These are phyloP conservation scores for Meiosimyza decipiens DNA, from an alignment of 2,888 invertebrate genomes.

Conservation along the genomic window DNA sequence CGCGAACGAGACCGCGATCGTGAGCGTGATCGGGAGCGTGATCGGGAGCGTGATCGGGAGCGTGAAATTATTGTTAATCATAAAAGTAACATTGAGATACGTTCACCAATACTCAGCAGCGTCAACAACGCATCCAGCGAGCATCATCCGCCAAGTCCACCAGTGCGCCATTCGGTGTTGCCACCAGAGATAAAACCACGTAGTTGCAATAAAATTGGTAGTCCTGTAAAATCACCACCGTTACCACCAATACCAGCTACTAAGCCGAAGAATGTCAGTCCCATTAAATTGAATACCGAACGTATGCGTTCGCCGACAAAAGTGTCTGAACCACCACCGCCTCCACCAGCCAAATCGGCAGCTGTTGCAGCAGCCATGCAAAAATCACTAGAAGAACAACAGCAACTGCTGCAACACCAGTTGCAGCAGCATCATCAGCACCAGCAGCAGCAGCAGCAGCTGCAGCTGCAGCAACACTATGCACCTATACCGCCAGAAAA, in stretches of 20 bases:
- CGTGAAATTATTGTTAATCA: neutral
- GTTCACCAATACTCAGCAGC: constrained; percentile 46
- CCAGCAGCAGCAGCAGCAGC: constrained; percentile 25
- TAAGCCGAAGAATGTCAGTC: constrained; percentile 64
- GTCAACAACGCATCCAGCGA: constrained; percentile 37
- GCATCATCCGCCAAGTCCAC: constrained; percentile 60
- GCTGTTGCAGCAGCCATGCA: constrained; percentile 60
- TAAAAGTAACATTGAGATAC: constrained; percentile 44
- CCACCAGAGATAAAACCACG: constrained; percentile 67
- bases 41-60: constrained; percentile 15
- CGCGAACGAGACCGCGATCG: neutral
- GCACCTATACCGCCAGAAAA: constrained; percentile 62
- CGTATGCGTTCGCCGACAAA: constrained; percentile 63
- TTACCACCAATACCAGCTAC: constrained; percentile 64
- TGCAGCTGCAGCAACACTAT: constrained; percentile 13
- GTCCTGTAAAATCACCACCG: constrained; percentile 65
- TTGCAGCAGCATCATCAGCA: constrained; percentile 44
- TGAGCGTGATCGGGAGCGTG: neutral
- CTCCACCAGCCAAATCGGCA: constrained; percentile 60
- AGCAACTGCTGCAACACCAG: constrained; percentile 49
- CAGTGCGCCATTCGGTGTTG: constrained; percentile 55
- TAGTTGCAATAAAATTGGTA: constrained; percentile 61
- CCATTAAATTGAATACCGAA: constrained; percentile 63
- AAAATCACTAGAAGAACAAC: constrained; percentile 56
- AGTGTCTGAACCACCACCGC: constrained; percentile 56